Evolutionary conservation across 2,888 invertebrate genomes (phyloP), one percentile per base, ranked within the genome.

Genomic region (Stegophylla sp.): DNA sequence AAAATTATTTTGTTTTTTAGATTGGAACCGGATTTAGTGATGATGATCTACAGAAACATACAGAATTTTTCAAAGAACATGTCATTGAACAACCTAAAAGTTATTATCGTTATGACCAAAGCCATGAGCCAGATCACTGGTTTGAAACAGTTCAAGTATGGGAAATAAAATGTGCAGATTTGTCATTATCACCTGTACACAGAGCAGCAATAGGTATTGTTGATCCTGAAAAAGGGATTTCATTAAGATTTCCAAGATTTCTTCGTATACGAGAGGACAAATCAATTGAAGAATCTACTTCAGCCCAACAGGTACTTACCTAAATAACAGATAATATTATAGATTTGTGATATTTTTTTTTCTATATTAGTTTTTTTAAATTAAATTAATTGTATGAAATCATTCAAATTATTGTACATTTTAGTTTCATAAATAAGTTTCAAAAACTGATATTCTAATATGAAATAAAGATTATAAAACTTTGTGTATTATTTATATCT

Each of bases 91-190:
- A 89, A 51, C 91, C 96, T 0, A 92, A 92, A 86, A 90, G 91
- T 0, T 96, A 97, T 86, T 96, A 94, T 85, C 89, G 91, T 67
- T 97, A 89, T 86, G 96, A 96, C 86, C 84, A 87, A 0, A 88
- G 90, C 10, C 90, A 93, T 84, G 88, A 89, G 84, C 93, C 97
- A 1, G 97, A 97, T 88, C 93, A 91, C 85, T 97, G 97, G 97
- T 92, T 97, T 86, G 91, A 91, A 83, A 90, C 96, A 4, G 91
- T 91, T 20, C 90, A 92, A 87, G 97, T 99, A 82, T 97, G 97
- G 96, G 98, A 98, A 89, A 91, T 98, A 79, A 96, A 97, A 86
- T 96, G 97, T 87, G 98, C 98, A 0, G 98, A 99, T 89, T 90
- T 99, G 82, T 98, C 98, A 9, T 90, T 99, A 69, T 98, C 98